Conservation (phyloP, 2,797 vertebrate species). For the Oreochromis grahami region DNA sequence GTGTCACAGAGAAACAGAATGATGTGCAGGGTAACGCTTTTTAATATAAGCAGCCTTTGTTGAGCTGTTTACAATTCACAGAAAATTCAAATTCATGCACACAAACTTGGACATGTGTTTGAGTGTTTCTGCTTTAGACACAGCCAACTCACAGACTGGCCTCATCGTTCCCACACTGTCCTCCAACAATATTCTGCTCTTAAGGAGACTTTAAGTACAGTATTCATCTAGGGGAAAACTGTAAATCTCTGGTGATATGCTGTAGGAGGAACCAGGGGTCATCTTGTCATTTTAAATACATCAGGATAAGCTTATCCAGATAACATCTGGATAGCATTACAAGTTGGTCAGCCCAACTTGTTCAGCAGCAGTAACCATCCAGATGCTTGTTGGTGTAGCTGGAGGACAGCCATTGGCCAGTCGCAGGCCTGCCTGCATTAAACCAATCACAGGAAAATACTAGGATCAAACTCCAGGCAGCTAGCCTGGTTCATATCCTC, state of each 20-base stretch:
- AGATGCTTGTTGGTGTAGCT: not conserved
- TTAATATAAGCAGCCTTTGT: slow-evolving; percentile 7
- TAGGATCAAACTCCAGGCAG: slow-evolving; percentile 17
- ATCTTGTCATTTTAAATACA: slow-evolving; percentile 60
- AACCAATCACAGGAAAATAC: slow-evolving; percentile 12
- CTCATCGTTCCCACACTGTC: slow-evolving; percentile 27
- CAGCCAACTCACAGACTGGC: not conserved
- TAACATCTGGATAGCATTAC: slow-evolving; percentile 63
- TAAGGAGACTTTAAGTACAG: slow-evolving; percentile 26
- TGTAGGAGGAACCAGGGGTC: slow-evolving; percentile 52
- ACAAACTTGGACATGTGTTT: not conserved
- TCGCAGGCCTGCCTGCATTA: not conserved
- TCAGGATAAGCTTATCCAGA: slow-evolving; percentile 43
- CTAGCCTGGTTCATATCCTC: not conserved
- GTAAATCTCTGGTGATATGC: slow-evolving; percentile 54
- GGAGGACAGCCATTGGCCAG: slow-evolving; percentile 7
- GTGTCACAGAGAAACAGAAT: not conserved
- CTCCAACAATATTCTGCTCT: slow-evolving; percentile 17
- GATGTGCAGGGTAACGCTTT: slow-evolving; percentile 1
- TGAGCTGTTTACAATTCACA: slow-evolving; percentile 4
- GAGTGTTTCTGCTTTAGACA: not conserved
- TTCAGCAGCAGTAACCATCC: slow-evolving; percentile 12
- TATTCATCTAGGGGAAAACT: slow-evolving; percentile 36
- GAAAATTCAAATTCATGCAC: not conserved
- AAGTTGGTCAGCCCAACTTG: slow-evolving; percentile 5